These are phyloP conservation scores for Drosophila subquinaria DNA, from an alignment of 2,888 invertebrate genomes.

Conservation along the genomic window DNA sequence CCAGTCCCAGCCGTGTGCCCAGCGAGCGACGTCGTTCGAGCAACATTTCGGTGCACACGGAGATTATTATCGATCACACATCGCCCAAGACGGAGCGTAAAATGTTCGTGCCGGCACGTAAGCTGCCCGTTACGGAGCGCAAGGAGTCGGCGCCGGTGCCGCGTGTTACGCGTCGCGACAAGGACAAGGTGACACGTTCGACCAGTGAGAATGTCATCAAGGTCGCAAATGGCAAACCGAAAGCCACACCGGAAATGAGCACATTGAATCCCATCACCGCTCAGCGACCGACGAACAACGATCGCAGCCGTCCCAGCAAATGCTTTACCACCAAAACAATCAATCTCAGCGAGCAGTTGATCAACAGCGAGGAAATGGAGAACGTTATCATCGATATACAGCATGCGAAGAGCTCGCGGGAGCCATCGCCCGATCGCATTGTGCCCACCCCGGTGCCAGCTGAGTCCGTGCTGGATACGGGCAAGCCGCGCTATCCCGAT, in stretches of 20 bases:
- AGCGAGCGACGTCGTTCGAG: constrained; percentile 82
- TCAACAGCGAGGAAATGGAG: constrained; percentile 87
- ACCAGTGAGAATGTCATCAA: constrained; percentile 88
- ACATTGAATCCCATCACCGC: constrained; percentile 56
- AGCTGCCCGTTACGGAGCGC: constrained; percentile 84
- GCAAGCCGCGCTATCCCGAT: constrained; percentile 90
- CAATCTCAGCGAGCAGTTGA: constrained; percentile 86
- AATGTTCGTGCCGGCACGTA: constrained; percentile 55
- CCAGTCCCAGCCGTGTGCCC: constrained; percentile 71
- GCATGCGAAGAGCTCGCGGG: constrained; percentile 91
- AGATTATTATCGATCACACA: constrained; percentile 82
- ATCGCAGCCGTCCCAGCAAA: constrained; percentile 83
- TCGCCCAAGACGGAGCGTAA: constrained; percentile 54
- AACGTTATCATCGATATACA: constrained; percentile 90
- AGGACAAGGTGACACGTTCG: constrained; percentile 87
- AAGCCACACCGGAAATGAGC: constrained; percentile 66
- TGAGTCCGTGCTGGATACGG: constrained; percentile 82
- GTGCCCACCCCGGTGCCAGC: constrained; percentile 89
- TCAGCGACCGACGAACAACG: constrained; percentile 39
- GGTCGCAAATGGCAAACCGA: constrained; percentile 80
- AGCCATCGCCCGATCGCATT: constrained; percentile 90
- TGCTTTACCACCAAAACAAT: constrained; percentile 87
- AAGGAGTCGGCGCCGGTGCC: constrained; percentile 85
- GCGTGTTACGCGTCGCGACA: constrained; percentile 85
- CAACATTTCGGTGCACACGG: constrained; percentile 82